Conservation (phyloP, 2,888 invertebrate species). For the Drosophila kuntzei region DNA sequence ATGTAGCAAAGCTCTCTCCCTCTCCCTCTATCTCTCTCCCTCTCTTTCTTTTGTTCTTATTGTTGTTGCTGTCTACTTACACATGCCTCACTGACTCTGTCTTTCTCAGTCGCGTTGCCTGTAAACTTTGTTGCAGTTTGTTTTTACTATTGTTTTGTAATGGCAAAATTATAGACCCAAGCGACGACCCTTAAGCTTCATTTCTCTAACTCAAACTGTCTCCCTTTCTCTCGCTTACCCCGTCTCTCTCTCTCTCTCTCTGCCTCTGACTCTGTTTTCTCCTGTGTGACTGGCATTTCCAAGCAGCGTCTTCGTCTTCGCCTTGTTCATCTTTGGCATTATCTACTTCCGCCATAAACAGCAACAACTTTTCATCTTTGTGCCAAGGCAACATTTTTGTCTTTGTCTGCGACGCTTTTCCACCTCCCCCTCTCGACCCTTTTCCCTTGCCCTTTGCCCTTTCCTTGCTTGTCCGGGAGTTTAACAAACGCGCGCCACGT, state of each 20-base stretch:
- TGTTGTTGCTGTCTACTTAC: slow-evolving; percentile 24
- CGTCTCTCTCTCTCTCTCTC: background rate
- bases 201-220: slow-evolving; percentile 44
- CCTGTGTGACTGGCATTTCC: slow-evolving; percentile 51
- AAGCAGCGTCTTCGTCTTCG: slow-evolving; percentile 29
- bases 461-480: slow-evolving; percentile 30
- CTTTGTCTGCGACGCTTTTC: slow-evolving; percentile 53
- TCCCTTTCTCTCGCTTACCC: slow-evolving; percentile 1
- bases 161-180: slow-evolving; percentile 81
- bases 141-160: slow-evolving; percentile 81
- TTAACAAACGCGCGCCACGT: slow-evolving; percentile 71
- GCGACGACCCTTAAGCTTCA: slow-evolving; percentile 72
- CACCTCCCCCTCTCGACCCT: background rate
- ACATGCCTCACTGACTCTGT: slow-evolving; percentile 49
- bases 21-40: slow-evolving; percentile 1
- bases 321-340: slow-evolving; percentile 81
- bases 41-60: background rate
- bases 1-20: slow-evolving; percentile 58
- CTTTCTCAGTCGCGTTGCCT: slow-evolving; percentile 18
- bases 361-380: slow-evolving; percentile 80
- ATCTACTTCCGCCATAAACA: slow-evolving; percentile 79
- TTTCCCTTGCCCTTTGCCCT: background rate
- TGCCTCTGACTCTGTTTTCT: slow-evolving; percentile 5
- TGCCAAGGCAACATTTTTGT: slow-evolving; percentile 71
- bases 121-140: slow-evolving; percentile 75